Evolutionary conservation across 2,113 vertebrate genomes (phyloP).

Genomic region (Fukomys damarensis): DNA sequence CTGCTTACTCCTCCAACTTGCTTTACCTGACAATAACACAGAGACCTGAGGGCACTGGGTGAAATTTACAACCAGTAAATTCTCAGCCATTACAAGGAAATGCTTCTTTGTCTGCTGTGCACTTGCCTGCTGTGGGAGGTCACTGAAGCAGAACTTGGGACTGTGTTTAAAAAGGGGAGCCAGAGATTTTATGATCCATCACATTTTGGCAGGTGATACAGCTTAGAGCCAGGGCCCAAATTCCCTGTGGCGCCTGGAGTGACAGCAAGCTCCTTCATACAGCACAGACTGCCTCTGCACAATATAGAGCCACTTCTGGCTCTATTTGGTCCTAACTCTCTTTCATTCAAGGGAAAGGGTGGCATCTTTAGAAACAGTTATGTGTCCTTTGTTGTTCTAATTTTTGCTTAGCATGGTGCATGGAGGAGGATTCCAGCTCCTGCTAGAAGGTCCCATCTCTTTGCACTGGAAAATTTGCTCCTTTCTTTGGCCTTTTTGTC

Average conservation of each 20-base stretch:
- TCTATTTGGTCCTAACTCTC: neutral
- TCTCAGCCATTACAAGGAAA: slow-evolving; percentile 17
- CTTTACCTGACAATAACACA: slow-evolving; percentile 5
- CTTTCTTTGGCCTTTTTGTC: neutral
- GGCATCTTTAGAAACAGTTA: neutral
- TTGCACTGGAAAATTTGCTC: neutral
- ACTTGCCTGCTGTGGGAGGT: neutral
- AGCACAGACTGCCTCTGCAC: neutral
- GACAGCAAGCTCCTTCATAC: neutral
- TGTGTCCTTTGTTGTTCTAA: neutral
- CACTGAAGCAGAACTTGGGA: slow-evolving; percentile 29
- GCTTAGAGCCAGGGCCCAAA: neutral
- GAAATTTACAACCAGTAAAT: slow-evolving; percentile 39
- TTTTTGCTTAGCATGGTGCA: neutral
- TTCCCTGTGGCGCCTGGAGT: neutral
- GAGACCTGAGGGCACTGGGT: neutral
- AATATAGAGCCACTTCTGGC: neutral
- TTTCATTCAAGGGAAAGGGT: neutral
- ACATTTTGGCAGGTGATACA: neutral
- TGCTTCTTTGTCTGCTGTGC: slow-evolving; percentile 29
- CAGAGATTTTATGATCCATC: slow-evolving; percentile 50
- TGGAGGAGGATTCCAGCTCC: neutral
- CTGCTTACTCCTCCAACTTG: neutral
- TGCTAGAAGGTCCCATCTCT: neutral
- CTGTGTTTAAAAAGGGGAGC: slow-evolving; percentile 30